phyloP scores from a whole-genome alignment of 2,113 vertebrate genomes.

The Solea senegalensis region DNA sequence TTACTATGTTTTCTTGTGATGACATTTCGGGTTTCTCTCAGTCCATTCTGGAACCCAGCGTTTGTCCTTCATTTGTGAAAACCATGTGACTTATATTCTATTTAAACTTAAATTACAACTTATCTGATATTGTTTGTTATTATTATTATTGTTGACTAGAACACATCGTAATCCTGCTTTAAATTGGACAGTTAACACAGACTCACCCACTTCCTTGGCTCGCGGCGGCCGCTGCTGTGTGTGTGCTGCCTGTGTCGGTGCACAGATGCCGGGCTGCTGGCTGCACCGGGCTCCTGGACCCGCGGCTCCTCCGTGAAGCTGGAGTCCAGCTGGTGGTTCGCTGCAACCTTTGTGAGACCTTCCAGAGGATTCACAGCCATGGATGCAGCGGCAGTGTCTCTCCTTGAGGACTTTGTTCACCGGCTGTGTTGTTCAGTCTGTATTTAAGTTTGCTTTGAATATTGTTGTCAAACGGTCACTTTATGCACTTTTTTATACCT shows the following conservation, averaged over 20 bases:
- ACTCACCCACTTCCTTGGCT: constrained; percentile 79
- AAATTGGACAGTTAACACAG: not conserved
- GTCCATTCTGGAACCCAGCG: no score
- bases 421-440: not conserved
- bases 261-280: constrained; percentile 9
- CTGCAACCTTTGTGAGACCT: constrained; percentile 52
- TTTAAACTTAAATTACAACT: no score
- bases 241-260: constrained; percentile 27
- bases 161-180: not conserved
- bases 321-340: constrained; percentile 46
- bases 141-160: no score
- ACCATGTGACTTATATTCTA: no score
- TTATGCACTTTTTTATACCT: constrained; percentile 5
- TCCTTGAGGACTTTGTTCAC: not conserved
- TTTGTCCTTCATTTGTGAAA: no score
- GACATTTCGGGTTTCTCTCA: no score
- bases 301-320: constrained; percentile 40
- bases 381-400: not conserved
- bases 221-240: constrained; percentile 35
- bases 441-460: constrained; percentile 29
- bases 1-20: no score
- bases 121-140: no score
- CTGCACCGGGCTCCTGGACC: constrained; percentile 23
- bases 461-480: constrained; percentile 2
- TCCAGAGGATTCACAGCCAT: constrained; percentile 72